phyloP scores from a whole-genome alignment of 2,888 invertebrate species.

The Acleris cristana region DNA sequence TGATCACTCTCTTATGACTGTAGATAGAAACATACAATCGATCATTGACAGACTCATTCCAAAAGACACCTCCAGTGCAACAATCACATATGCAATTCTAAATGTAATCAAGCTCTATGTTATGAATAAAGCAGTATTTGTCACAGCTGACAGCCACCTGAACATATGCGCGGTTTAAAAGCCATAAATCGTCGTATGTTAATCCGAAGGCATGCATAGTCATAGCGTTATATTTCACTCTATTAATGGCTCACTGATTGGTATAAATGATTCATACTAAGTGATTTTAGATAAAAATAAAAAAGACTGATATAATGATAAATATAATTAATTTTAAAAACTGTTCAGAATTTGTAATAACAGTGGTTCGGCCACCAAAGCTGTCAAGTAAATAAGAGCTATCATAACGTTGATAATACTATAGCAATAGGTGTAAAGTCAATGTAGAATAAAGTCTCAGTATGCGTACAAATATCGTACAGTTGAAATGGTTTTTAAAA shows the following conservation, averaged over 20 bases:
- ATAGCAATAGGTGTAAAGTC: no score
- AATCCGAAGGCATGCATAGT: slow-evolving; percentile 31
- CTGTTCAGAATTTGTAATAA: no score
- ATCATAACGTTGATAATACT: no score
- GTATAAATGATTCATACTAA: slow-evolving; percentile 6
- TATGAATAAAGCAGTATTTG: slow-evolving; percentile 24
- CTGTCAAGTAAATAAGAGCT: no score
- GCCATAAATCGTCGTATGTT: slow-evolving; percentile 37
- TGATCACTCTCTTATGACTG: no score
- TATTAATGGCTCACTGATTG: slow-evolving; percentile 6
- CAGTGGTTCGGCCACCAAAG: no score
- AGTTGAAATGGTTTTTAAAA: no score
- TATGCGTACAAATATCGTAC: no score
- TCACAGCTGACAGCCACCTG: slow-evolving; percentile 26
- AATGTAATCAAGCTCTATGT: background rate
- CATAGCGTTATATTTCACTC: slow-evolving; percentile 32
- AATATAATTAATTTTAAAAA: background rate
- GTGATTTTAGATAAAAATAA: slow-evolving; percentile 6
- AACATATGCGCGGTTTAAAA: slow-evolving; percentile 34
- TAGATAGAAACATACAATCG: no score
- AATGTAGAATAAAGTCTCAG: no score
- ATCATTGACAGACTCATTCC: background rate
- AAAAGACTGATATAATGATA: background rate
- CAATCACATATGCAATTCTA: background rate
- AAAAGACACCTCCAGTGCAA: background rate